phyloP scores from a whole-genome alignment of 2,797 vertebrate genomes.

The Pogoniulus pusillus region DNA sequence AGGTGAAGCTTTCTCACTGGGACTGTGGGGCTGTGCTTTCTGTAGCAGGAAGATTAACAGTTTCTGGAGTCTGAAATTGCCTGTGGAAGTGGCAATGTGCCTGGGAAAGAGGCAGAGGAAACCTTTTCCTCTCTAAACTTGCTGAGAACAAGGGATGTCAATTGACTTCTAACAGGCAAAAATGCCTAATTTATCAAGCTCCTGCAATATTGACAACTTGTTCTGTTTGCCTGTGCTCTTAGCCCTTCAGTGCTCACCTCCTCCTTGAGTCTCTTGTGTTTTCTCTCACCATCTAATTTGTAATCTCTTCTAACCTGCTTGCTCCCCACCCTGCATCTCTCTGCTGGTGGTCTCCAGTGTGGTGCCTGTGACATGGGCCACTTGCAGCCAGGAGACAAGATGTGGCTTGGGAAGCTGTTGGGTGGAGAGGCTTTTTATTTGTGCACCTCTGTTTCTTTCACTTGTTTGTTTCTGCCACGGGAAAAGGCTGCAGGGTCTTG shows the following conservation, averaged over 20 bases:
- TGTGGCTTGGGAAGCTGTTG: background rate
- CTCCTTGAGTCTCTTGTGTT: background rate
- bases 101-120: background rate
- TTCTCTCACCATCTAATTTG: background rate
- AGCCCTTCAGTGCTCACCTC: background rate
- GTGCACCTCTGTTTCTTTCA: background rate
- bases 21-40: background rate
- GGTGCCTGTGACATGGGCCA: background rate
- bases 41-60: background rate
- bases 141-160: background rate
- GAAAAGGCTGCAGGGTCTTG: background rate
- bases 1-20: background rate
- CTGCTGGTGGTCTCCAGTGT: background rate
- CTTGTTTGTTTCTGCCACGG: background rate
- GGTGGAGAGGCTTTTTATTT: background rate
- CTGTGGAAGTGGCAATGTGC: background rate
- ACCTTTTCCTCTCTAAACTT: background rate
- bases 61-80: background rate
- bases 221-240: background rate
- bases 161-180: constrained; percentile 21
- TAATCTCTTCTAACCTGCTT: background rate
- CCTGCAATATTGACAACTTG: background rate
- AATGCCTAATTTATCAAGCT: background rate
- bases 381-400: background rate
- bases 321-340: background rate